Evolutionary conservation across 2,797 vertebrate species (phyloP).

Genomic region (Eulemur coronatus): DNA sequence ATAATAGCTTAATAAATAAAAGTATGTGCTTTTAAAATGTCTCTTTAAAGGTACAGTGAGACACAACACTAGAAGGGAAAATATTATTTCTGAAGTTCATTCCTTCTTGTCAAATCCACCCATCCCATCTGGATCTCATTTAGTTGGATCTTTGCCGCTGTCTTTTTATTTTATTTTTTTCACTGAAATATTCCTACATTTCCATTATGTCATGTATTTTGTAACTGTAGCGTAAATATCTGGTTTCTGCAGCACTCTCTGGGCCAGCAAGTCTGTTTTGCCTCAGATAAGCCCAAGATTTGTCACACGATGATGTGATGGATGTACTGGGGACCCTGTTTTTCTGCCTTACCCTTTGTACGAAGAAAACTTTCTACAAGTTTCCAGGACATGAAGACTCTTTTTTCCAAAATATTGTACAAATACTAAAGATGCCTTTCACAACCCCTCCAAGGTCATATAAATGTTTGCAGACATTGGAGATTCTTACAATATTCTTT

Average conservation of each 20-base stretch:
- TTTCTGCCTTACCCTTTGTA: not conserved
- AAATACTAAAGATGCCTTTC: constrained; percentile 2
- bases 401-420: constrained; percentile 18
- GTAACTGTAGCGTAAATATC: constrained; percentile 38
- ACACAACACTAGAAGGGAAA: not conserved
- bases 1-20: not conserved
- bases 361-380: constrained; percentile 8
- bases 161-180: constrained; percentile 2
- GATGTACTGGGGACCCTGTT: not conserved
- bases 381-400: not conserved
- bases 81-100: not conserved
- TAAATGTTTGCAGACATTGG: not conserved
- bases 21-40: not conserved
- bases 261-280: constrained; percentile 28
- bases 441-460: not conserved
- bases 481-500: not conserved
- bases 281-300: not conserved
- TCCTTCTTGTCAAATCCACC: not conserved
- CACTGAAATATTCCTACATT: constrained; percentile 41
- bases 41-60: not conserved
- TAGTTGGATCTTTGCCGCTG: not conserved
- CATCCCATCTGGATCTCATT: constrained; percentile 36
- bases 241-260: constrained; percentile 54
- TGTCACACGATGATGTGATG: not conserved
- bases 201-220: constrained; percentile 64